A percentile compares a stretch with the other conserved stretches of the same genome.
Conservation (phyloP, 2,888 invertebrate species). For the Eurytoma californica region DNA sequence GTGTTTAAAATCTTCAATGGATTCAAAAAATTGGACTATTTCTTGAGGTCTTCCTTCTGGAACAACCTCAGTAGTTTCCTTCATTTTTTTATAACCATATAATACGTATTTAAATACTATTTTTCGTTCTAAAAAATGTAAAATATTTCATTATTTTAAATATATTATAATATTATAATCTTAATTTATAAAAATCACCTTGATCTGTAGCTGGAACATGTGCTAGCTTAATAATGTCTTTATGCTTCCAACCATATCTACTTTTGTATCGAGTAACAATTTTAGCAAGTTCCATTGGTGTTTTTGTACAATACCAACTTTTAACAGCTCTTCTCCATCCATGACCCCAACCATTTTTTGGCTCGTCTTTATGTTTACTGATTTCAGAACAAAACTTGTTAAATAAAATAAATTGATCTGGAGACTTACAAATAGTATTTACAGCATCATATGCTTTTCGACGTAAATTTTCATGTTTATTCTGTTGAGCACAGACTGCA, state of each 20-base stretch:
- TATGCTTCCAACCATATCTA: constrained; percentile 83
- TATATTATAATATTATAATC: neutral
- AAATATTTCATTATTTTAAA: neutral
- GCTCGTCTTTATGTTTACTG: constrained; percentile 61
- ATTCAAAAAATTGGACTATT: constrained; percentile 65
- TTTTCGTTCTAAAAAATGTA: constrained; percentile 60
- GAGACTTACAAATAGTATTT: constrained; percentile 78
- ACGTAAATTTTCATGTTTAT: constrained; percentile 74
- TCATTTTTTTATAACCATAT: constrained; percentile 77
- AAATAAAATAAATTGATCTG: constrained; percentile 81
- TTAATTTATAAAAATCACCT: constrained; percentile 55
- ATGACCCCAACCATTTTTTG: constrained; percentile 77
- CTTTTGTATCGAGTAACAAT: constrained; percentile 80
- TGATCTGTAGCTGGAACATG: constrained; percentile 73
- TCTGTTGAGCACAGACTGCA: constrained; percentile 78
- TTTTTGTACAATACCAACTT: constrained; percentile 81
- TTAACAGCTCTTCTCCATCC: constrained; percentile 81
- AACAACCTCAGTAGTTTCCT: constrained; percentile 59
- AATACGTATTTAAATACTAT: constrained; percentile 76
- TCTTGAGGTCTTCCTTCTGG: constrained; percentile 64
- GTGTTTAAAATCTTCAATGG: constrained; percentile 68
- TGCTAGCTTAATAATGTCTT: constrained; percentile 81
- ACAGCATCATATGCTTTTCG: constrained; percentile 77
- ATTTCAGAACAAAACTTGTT: constrained; percentile 78
- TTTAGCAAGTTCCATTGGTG: constrained; percentile 80